A percentile compares a stretch with the other conserved stretches of the same genome.
Conservation (phyloP, 2,113 vertebrate genomes). For the Tragelaphus imberbis region DNA sequence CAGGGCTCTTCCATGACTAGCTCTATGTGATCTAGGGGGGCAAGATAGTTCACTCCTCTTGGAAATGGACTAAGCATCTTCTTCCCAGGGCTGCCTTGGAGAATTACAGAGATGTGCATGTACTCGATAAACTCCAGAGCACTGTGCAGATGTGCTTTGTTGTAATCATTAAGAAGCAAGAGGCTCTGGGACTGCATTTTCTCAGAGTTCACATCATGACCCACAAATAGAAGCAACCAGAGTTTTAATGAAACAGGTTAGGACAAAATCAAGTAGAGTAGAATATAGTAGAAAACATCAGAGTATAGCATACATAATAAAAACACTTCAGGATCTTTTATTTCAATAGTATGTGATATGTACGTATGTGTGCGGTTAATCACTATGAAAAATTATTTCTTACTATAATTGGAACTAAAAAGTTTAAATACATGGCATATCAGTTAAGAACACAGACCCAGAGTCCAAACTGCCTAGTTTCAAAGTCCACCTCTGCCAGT, state of each 20-base stretch:
- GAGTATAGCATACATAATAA: background rate
- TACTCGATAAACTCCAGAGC: background rate
- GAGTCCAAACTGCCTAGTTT: constrained; percentile 14
- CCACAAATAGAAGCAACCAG: background rate
- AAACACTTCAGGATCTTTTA: background rate
- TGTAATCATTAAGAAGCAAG: background rate
- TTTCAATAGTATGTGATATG: background rate
- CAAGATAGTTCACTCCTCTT: background rate
- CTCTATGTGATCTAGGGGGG: background rate
- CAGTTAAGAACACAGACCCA: background rate
- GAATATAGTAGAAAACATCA: background rate
- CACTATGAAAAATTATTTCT: constrained; percentile 11
- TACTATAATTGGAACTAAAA: background rate
- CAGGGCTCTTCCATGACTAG: background rate
- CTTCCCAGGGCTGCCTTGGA: background rate
- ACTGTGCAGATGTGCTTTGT: background rate
- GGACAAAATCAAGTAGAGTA: background rate
- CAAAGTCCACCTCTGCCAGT: constrained; percentile 1
- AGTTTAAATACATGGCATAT: background rate
- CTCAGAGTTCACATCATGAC: background rate
- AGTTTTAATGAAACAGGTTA: background rate
- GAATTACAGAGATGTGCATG: background rate
- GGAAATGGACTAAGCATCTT: background rate
- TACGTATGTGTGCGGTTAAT: background rate
- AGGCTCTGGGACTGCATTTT: background rate